Evolutionary conservation across 2,888 invertebrate genomes (phyloP), one percentile per base, ranked within the genome.

Genomic region (Creontiades dilutus): DNA sequence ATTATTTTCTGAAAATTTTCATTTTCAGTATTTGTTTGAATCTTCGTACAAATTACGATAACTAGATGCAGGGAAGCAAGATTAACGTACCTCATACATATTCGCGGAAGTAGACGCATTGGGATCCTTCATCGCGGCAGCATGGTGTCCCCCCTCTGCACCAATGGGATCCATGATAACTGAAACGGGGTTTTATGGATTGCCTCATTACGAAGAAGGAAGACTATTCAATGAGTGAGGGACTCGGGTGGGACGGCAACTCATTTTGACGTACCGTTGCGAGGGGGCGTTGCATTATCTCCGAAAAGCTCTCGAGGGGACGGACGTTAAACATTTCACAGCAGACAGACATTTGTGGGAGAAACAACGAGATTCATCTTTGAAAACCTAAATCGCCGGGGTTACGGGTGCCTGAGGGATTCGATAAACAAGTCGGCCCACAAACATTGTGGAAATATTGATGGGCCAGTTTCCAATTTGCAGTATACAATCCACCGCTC

Each of bases 311-410:
- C 68, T 23, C 23, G 23, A 23, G 23, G 68, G 68, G 27, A 23
- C 61, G 16, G 19, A 61, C 61, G 61, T n/a, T 61, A 61, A 61
- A 61, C 61, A 61, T 61, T 61, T 61, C 61, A 61, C 61, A 23
- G 23, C 68, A 19, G 68, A 68, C 68, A 68, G 19, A 12, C 68
- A 68, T 68, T 68, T 23, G 23, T 14, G 57, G 57, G n/a, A 52
- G 52, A 19, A 19, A 61, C 61, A 61, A 16, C 23, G 23, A 68
- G 68, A 68, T 68, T 68, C 68, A 68, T 23, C 68, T 68, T 68
- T 68, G 68, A 68, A 68, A 12, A 68, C 68, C 68, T 68, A 68
- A 68, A 68, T 68, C 23, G 23, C 16, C 52, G 52, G 16, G 52
- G 52, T 52, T 52, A 52, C 52, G 13, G 11, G 13, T 7, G 52